Percentiles rank a stretch among this genome's conserved stretches.
Conservation (phyloP, 1,140 invertebrate genomes). For the Whitmania pigra region DNA sequence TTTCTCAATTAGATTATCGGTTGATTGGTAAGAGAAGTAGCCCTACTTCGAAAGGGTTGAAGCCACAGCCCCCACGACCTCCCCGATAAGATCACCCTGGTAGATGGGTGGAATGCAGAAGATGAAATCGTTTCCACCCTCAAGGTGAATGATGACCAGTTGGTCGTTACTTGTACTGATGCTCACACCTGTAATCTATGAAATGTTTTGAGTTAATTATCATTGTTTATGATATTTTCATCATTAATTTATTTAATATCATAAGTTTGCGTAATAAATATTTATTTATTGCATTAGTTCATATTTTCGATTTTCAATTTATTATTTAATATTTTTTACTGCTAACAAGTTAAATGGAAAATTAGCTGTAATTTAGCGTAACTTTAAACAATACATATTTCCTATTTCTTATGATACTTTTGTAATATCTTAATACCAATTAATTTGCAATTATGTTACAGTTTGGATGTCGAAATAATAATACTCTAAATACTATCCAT, state of each 20-base stretch:
- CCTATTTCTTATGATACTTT: too few relatives aligned
- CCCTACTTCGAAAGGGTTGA: slow-evolving; percentile 39
- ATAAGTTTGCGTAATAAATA: too few relatives aligned
- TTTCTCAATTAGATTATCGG: too few relatives aligned
- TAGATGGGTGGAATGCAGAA: slow-evolving; percentile 49
- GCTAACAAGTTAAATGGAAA: too few relatives aligned
- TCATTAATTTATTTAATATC: background rate
- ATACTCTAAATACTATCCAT: background rate
- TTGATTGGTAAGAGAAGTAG: background rate
- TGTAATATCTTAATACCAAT: too few relatives aligned
- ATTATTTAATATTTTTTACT: too few relatives aligned
- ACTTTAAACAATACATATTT: too few relatives aligned
- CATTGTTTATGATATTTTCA: background rate
- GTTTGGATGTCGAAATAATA: too few relatives aligned
- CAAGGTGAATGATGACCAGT: slow-evolving; percentile 73
- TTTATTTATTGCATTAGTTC: too few relatives aligned
- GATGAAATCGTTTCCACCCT: slow-evolving; percentile 76
- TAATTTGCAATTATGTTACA: too few relatives aligned
- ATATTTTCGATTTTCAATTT: too few relatives aligned
- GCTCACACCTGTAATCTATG: slow-evolving; percentile 61
- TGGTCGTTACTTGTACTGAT: slow-evolving; percentile 72
- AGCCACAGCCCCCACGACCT: slow-evolving; percentile 66
- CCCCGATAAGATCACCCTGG: slow-evolving; percentile 53
- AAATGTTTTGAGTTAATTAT: background rate
- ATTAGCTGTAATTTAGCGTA: too few relatives aligned